Base-by-base conservation (phyloP, 2,797 vertebrate genomes). In the Micropoecilia bifurca region DNA sequence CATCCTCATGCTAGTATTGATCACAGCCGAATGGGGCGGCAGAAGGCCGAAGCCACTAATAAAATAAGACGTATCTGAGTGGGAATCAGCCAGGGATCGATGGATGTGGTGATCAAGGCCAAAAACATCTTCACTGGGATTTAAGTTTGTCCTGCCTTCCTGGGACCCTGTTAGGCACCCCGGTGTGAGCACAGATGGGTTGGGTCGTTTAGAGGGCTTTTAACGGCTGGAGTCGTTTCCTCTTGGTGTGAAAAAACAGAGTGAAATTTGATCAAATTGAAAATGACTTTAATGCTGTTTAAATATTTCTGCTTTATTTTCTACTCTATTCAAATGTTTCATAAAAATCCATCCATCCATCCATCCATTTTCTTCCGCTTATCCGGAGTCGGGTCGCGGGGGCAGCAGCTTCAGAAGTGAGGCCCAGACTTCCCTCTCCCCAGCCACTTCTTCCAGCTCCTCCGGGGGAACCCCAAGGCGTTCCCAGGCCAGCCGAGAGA, bases 21-120 rank as follows among this genome's bases (percentile, higher is more conserved):
- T 99, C 98, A 99, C 96, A 96, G 95, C 55, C 87, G 94, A 97
- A 97, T 97, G 95, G 96, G 97, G 95, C 95, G 91, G 93, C 93
- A 96, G 98, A 99, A 99, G 98, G 98, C 97, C 97, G 96, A 98
- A 97, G 96, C 96, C 97, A 99, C 98, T 99, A 99, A 99, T 99
- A 99, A 99, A 99, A 98, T 97, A 97, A 99, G 97, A 99, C 94
- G 3, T 97, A 97, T 96, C 97, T 97, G 96, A 96, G 95, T 93
- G 94, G 89, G 92, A 96, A 96, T 96, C 95, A 93, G 95, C 93
- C 93, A 71, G 89, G 93, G 90, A 96, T 96, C 94, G 95, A 96
- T 96, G 94, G 83, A 87, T 84, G 79, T 85, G 74, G 92, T 95
- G 94, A 96, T 96, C 96, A 96, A 96, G 96, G 96, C 95, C 96